A percentile compares a stretch with the other conserved stretches of the same genome.
These are phyloP conservation scores for Cerceris rybyensis DNA, from an alignment of 2,888 invertebrate genomes.

Conservation along the genomic window DNA sequence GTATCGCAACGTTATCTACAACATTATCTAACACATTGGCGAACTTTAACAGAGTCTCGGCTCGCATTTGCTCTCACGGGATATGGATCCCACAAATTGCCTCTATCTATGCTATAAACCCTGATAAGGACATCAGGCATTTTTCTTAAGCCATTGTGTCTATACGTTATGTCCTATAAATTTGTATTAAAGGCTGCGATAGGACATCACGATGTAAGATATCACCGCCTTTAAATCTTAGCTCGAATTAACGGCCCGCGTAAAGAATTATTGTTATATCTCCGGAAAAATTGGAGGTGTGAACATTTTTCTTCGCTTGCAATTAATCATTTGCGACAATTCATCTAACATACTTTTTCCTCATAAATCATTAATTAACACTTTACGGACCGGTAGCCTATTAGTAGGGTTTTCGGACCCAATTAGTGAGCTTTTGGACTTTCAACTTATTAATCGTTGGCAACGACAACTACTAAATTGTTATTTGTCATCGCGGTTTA, in stretches of 20 bases:
- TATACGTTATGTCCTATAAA: conserved; percentile 46
- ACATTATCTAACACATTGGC: conserved; percentile 17
- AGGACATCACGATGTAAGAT: conserved; percentile 15
- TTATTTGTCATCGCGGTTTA: no score
- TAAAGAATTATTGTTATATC: no score
- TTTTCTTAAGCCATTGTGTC: conserved; percentile 53
- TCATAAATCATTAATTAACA: no score
- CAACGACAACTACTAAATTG: no score
- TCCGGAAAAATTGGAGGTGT: no score
- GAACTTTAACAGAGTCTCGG: conserved; percentile 30
- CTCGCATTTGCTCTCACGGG: conserved; percentile 38
- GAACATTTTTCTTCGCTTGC: no score
- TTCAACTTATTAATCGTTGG: no score
- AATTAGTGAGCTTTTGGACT: no score
- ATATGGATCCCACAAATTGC: conserved; percentile 52
- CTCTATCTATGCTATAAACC: conserved; percentile 53
- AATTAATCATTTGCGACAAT: no score
- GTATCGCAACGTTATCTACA: neutral
- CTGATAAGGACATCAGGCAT: conserved; percentile 50
- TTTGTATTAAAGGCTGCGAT: conserved; percentile 44
- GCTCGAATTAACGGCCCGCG: conserved; percentile 8
- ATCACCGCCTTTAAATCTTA: conserved; percentile 17
- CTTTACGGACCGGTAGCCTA: no score
- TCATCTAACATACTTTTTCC: no score
- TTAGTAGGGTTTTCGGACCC: no score